Evolutionary conservation across 2,888 invertebrate genomes (phyloP).

Genomic region (Microctonus brassicae): DNA sequence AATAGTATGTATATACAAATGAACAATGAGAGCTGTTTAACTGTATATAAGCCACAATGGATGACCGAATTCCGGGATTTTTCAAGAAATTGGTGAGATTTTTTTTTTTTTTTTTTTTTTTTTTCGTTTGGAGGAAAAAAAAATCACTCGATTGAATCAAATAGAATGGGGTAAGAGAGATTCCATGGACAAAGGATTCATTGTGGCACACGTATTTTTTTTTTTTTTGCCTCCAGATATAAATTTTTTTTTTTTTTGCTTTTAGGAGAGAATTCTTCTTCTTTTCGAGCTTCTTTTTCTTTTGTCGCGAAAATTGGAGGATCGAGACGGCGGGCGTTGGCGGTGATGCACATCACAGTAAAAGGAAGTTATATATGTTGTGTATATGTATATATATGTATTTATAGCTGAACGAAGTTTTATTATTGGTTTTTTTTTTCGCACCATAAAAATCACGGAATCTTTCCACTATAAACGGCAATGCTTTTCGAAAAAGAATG

Average conservation of each 20-base stretch:
- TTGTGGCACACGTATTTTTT: slow-evolving; percentile 63
- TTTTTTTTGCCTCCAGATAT: slow-evolving; percentile 56
- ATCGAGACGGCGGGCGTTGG: slow-evolving; percentile 50
- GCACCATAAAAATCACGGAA: too few relatives aligned
- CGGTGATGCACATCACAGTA: slow-evolving; percentile 61
- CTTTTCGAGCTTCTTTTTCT: slow-evolving; percentile 43
- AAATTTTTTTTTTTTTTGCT: background rate
- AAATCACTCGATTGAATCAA: slow-evolving; percentile 55
- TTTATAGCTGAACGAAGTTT: too few relatives aligned
- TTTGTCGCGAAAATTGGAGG: slow-evolving; percentile 64
- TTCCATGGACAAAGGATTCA: slow-evolving; percentile 57
- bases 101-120: too few relatives aligned
- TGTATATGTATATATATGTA: too few relatives aligned
- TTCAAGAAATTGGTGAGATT: slow-evolving; percentile 44
- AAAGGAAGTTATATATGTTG: slow-evolving; percentile 61
- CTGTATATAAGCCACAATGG: slow-evolving; percentile 36
- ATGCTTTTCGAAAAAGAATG: too few relatives aligned
- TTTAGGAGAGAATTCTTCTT: background rate
- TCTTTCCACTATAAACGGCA: too few relatives aligned
- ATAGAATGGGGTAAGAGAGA: slow-evolving; percentile 61
- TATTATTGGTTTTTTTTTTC: background rate
- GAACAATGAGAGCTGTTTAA: slow-evolving; percentile 42
- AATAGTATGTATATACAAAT: slow-evolving; percentile 16
- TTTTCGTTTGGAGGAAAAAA: slow-evolving; percentile 45
- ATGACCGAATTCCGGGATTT: slow-evolving; percentile 48